These are phyloP conservation scores for Cheilosia vernalis DNA, from an alignment of 2,888 invertebrate genomes.

Conservation along the genomic window DNA sequence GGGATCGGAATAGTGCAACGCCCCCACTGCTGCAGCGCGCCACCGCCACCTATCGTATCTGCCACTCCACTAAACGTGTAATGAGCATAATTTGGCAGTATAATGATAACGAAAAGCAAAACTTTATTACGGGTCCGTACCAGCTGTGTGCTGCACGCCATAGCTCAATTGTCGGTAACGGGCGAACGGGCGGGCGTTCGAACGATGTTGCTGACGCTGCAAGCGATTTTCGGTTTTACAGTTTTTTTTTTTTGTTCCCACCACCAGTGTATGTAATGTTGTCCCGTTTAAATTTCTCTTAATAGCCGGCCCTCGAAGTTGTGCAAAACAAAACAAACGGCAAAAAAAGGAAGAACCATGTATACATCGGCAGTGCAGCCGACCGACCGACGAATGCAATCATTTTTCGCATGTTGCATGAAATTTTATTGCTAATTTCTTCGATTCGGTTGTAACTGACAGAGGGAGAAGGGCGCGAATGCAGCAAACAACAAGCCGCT, in stretches of 20 bases:
- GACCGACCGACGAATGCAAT: slow-evolving; percentile 52
- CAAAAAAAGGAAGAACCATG: slow-evolving; percentile 8
- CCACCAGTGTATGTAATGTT: slow-evolving; percentile 17
- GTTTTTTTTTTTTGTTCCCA: not conserved
- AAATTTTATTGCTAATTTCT: slow-evolving; percentile 68
- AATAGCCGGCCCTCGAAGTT: slow-evolving; percentile 65
- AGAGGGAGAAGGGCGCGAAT: not conserved
- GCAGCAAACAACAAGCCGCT: slow-evolving; percentile 1
- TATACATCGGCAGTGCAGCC: slow-evolving; percentile 53
- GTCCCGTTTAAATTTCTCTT: slow-evolving; percentile 59
- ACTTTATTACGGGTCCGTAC: slow-evolving; percentile 72
- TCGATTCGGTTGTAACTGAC: slow-evolving; percentile 53
- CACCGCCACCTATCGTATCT: slow-evolving; percentile 33
- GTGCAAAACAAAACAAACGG: slow-evolving; percentile 39
- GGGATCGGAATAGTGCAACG: slow-evolving; percentile 53
- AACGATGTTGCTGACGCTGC: slow-evolving; percentile 17
- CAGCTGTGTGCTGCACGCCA: slow-evolving; percentile 74
- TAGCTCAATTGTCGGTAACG: slow-evolving; percentile 65
- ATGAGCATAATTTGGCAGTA: slow-evolving; percentile 73
- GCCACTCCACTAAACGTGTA: slow-evolving; percentile 69
- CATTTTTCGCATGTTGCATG: slow-evolving; percentile 73
- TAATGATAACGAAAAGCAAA: slow-evolving; percentile 74
- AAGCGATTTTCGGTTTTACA: slow-evolving; percentile 60
- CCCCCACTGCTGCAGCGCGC: slow-evolving; percentile 36
- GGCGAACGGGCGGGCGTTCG: slow-evolving; percentile 13